These are phyloP conservation scores for Podarcis cretensis DNA, from an alignment of 2,113 vertebrate species.

Conservation along the genomic window DNA sequence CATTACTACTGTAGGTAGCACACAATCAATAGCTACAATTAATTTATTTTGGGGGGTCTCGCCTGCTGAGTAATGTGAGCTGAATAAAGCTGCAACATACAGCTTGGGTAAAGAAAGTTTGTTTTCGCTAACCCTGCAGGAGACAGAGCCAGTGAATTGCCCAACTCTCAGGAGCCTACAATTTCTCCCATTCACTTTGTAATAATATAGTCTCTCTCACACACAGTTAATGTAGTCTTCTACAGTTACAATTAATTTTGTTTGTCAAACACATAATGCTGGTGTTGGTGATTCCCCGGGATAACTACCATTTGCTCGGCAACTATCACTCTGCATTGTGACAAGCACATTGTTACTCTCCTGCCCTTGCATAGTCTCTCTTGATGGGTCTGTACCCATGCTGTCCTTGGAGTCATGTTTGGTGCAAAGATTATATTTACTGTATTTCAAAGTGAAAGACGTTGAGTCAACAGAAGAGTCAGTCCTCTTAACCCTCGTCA, in stretches of 20 bases:
- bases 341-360: conserved; percentile 15
- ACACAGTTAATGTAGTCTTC: too few species aligned
- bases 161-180: too few species aligned
- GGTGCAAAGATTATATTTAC: neutral
- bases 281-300: neutral
- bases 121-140: too few species aligned
- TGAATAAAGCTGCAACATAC: too few species aligned
- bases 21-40: neutral
- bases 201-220: too few species aligned
- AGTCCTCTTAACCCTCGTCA: conserved; percentile 19
- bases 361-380: conserved; percentile 21
- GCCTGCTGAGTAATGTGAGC: neutral
- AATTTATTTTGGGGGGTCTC: neutral
- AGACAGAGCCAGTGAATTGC: too few species aligned
- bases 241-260: neutral
- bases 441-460: conserved; percentile 20
- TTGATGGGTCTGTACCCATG: neutral
- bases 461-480: conserved; percentile 31
- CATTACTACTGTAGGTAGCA: neutral
- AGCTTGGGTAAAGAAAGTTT: too few species aligned
- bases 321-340: conserved; percentile 12
- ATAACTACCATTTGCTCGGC: neutral
- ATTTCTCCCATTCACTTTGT: too few species aligned
- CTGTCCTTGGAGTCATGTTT: neutral
- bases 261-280: neutral